A percentile compares a stretch with the other conserved stretches of the same genome.
Conservation (phyloP, 2,113 vertebrate genomes). For the Nicator chloris region DNA sequence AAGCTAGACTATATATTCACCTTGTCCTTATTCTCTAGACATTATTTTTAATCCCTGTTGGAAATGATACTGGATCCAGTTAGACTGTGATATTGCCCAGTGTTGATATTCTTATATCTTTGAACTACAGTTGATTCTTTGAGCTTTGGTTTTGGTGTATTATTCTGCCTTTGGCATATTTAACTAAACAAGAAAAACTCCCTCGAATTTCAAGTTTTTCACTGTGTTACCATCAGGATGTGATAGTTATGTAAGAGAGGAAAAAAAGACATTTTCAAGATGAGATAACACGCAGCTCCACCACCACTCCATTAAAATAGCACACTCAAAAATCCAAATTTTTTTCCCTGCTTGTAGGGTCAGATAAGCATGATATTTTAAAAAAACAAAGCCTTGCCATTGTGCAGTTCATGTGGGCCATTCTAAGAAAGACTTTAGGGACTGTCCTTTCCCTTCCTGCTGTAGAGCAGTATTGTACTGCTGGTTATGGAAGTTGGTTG, state of each 20-base stretch:
- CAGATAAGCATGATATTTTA: not conserved
- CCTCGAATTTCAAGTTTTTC: not conserved
- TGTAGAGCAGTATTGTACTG: not conserved
- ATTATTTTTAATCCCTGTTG: not conserved
- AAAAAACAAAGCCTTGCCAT: not conserved
- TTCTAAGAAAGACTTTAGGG: not conserved
- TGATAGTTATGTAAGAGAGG: not conserved
- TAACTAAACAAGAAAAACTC: not conserved
- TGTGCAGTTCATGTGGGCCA: fast-evolving
- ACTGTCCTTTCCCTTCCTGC: not conserved
- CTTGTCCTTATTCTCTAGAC: not conserved
- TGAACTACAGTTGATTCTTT: not conserved
- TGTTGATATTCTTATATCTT: not conserved
- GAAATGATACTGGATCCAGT: not conserved
- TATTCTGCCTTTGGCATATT: not conserved
- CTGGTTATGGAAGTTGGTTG: not conserved
- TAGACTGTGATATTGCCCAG: not conserved
- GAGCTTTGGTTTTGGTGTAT: not conserved
- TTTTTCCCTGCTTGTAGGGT: not conserved
- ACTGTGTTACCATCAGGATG: not conserved
- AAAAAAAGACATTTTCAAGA: not conserved
- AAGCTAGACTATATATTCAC: not conserved
- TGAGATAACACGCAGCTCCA: conserved; percentile 12
- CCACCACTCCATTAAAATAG: conserved; percentile 23
- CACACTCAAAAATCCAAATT: not conserved